A percentile compares a stretch with the other conserved stretches of the same genome.
These are phyloP conservation scores for Neodontobutis hainanensis DNA, from an alignment of 2,113 vertebrate genomes.

Conservation along the genomic window DNA sequence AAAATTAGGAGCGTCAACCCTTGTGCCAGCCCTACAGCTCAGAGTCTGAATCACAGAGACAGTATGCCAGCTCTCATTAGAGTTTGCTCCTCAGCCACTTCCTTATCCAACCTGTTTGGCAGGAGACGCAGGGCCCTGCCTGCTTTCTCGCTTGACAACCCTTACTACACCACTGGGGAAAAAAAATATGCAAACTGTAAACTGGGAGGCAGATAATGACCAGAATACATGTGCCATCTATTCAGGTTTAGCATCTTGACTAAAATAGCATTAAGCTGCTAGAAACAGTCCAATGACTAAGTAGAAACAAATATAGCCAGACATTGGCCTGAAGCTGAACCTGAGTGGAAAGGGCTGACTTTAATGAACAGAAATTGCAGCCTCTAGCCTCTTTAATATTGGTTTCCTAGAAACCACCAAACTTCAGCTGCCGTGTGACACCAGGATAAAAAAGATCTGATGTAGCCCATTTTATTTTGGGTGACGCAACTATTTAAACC, in stretches of 20 bases:
- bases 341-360: neutral
- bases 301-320: neutral
- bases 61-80: slow-evolving; percentile 10
- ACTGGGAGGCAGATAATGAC: neutral
- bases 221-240: neutral
- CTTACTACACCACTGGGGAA: slow-evolving; percentile 6
- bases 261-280: neutral
- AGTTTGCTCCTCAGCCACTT: slow-evolving; percentile 26
- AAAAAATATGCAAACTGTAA: slow-evolving; percentile 23
- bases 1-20: neutral
- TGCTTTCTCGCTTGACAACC: slow-evolving; percentile 42
- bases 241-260: neutral
- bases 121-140: slow-evolving; percentile 29
- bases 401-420: neutral
- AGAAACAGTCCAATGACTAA: neutral
- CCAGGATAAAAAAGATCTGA: neutral
- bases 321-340: neutral
- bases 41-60: slow-evolving; percentile 23
- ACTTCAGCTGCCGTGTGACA: neutral
- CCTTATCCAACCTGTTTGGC: slow-evolving; percentile 56
- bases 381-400: neutral
- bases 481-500: neutral
- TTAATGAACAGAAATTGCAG: neutral
- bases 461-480: neutral
- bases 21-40: neutral